Base-by-base conservation (phyloP, 2,888 invertebrate genomes). In the Folsomia manolachei region DNA sequence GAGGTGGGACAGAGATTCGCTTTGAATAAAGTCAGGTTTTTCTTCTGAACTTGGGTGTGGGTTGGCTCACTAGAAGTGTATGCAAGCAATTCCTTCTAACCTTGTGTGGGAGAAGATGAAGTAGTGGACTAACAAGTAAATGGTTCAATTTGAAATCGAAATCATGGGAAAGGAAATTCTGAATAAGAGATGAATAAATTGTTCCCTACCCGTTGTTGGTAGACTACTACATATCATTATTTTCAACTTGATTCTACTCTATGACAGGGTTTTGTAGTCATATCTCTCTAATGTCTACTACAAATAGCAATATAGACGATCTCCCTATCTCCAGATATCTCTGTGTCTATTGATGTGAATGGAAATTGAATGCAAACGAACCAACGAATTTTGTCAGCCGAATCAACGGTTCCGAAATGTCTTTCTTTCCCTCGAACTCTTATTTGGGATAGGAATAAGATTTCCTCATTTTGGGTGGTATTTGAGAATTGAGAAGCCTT, bases 281-380 rank as follows among this genome's bases (percentile, higher is more conserved):
- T n/a, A n/a, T 39, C 39, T 39, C 39, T 39, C 39, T 39, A 39
- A 9, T 39, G 39, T 39, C 39, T 39, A n/a, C n/a, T n/a, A n/a
- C n/a, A n/a, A n/a, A n/a, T n/a, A n/a, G n/a, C n/a, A n/a, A n/a
- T n/a, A n/a, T 19, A n/a, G 60, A 23, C 21, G 21, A n/a, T 7
- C 18, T 25, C 26, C 25, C 11, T n/a, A 19, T 64, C 9, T 64
- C n/a, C 52, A 39, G 65, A 39, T 39, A n/a, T 7, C 23, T 66
- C 39, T 66, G 21, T 66, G 51, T 66, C 52, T 66, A 39, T 66
- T 27, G 51, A 39, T 27, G 27, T 51, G 24, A 66, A 39, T 51
- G 56, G 11, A 19, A 19, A 21, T n/a, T 56, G 56, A 56, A 56
- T 56, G 21, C 27, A 64, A 64, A 64, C 64, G 64, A 64, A 27